Evolutionary conservation across 1,140 invertebrate species (phyloP), one percentile per base, ranked within the genome.

Genomic region (Holotrichia oblita): DNA sequence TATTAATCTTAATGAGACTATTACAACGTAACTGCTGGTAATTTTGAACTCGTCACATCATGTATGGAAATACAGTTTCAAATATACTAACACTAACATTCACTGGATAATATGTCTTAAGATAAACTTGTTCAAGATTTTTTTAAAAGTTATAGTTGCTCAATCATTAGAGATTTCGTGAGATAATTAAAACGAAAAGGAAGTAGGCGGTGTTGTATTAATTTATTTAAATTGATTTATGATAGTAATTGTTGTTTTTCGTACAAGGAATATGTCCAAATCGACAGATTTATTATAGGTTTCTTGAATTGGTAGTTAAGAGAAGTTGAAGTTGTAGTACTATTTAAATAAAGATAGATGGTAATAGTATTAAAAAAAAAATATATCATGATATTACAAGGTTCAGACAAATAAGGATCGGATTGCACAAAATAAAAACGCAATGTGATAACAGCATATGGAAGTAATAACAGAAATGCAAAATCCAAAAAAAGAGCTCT

Each of bases 171-270:
- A 69, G 61, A 10, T 69, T 69, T 69, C 22, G 61, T 69, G 27
- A 27, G 61, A 69, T 69, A 69, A 69, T 69, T 69, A 69, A 69
- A 69, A 69, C 61, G 61, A 69, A 69, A 34, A 69, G 61, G 61
- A 69, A 69, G 22, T 69, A 34, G 61, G 61, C 61, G 61, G 20
- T 22, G 27, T 34, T 34, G 20, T 34, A 69, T 27, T 34, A 69
- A 69, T 69, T 69, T 69, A 69, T 24, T 27, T 69, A 69, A 69
- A 69, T 69, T 69, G 61, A 69, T 69, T 69, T 69, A 69, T 27
- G 61, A 34, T 24, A 69, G 27, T 69, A 34, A 69, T 69, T 69
- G 27, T 69, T 27, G 22, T 24, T 69, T 69, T 69, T 69, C 61
- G 61, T 69, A 0, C 14, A 14, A 69, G 61, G 22, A 69, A 27